Evolutionary conservation across 30 jellyfish, hydroid and myxozoan genomes (phyloP).

Genomic region (Haliclystus octoradiatus): DNA sequence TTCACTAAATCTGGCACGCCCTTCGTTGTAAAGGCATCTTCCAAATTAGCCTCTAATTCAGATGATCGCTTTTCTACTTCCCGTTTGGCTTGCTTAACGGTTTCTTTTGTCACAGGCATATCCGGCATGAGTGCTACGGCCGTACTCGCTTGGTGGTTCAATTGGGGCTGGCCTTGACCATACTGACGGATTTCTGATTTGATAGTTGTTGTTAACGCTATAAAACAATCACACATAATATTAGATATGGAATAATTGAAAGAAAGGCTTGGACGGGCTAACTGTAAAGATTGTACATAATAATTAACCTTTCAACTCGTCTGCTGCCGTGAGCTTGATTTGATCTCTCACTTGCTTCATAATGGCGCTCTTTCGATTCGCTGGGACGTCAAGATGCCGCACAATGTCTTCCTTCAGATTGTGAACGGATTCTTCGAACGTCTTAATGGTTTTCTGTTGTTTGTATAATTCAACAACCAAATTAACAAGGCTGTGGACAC

Average conservation of each 20-base stretch:
- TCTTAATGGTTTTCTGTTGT: conserved; percentile 79
- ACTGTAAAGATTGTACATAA: no score
- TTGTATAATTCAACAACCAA: conserved; percentile 73
- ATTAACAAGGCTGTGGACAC: conserved; percentile 74
- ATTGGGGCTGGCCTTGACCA: conserved; percentile 54
- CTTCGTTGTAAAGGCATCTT: conserved; percentile 41
- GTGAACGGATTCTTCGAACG: conserved; percentile 87
- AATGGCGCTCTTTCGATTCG: conserved; percentile 33
- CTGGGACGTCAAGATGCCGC: conserved; percentile 47
- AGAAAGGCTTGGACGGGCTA: not conserved
- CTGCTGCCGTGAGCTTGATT: conserved; percentile 65
- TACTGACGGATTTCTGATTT: conserved; percentile 44
- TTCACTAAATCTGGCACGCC: conserved; percentile 52
- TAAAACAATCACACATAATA: not conserved
- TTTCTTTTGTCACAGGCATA: conserved; percentile 54
- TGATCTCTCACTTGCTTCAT: conserved; percentile 71
- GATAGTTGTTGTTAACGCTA: conserved; percentile 71
- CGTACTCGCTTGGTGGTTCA: conserved; percentile 40
- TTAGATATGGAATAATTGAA: not conserved
- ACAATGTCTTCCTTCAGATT: conserved; percentile 68
- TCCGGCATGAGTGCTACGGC: conserved; percentile 65
- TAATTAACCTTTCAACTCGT: conserved; percentile 51
- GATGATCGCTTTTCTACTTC: conserved; percentile 73
- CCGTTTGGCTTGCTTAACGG: conserved; percentile 45
- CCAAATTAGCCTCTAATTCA: conserved; percentile 65